Base-by-base conservation (phyloP, 2,888 invertebrate genomes). In the Cyclophora punctaria region DNA sequence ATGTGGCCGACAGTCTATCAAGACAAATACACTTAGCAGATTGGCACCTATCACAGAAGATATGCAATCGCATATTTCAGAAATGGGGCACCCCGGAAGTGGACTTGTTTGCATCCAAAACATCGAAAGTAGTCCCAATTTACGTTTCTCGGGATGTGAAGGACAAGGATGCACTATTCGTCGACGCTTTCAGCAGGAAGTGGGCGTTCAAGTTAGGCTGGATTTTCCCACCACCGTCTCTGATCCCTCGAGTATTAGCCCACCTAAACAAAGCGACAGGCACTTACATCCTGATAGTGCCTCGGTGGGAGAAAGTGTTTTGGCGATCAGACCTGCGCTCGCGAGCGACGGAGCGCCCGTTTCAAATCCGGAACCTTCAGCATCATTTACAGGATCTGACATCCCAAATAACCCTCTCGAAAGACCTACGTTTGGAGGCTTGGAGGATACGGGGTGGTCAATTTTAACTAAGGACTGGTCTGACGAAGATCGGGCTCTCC, bases 221-320 rank as follows among this genome's bases (percentile, higher is more conserved):
- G 55, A 34, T 62, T 3, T 64, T 66, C 46, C 62, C 63, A 3
- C 64, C 64, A 2, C 63, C 64, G 4, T 47, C 48, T 5, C 47
- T 64, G 34, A 59, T 67, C 4, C 64, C 62, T 3, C 44, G 56
- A 6, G 59, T 62, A 3, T 48, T 64, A 3, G 43, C 35, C 4
- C 63, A 66, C 41, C 51, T 64, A 4, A 50, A 59, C 20, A 7
- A 34, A n/a, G 51, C 59, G 2, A 50, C 33, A n/a, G 61, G 64
- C 2, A 41, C 7, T 4, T 62, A 57, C 46, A 45, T 61, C 3
- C 4, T 65, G 3, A 49, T 63, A 7, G 59, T 48, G 0, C 63
- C 62, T 0, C 7, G 47, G 2, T 63, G 63, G 63, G 35, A 58
- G 5, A 44, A 47, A 42, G 56, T 48, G 1, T 66, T 59, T 44